These are phyloP conservation scores for Dascyllus trimaculatus DNA, from an alignment of 2,113 vertebrate genomes.

Conservation along the genomic window DNA sequence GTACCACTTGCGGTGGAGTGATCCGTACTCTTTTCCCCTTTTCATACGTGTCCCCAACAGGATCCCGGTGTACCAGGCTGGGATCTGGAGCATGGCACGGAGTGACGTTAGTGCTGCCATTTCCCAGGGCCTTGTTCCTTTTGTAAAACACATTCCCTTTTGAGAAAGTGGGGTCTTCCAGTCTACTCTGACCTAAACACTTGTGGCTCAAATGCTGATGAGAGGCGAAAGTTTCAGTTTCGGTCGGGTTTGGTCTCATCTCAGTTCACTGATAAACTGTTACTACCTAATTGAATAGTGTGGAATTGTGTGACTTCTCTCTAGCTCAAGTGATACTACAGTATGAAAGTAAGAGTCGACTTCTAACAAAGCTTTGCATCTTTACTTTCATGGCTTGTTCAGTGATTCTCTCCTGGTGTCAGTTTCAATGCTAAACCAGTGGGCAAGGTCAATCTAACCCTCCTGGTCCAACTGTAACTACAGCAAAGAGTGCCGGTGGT, in stretches of 20 bases:
- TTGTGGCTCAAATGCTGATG: constrained; percentile 15
- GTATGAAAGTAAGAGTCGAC: constrained; percentile 22
- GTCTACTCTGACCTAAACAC: constrained; percentile 31
- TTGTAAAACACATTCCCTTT: constrained; percentile 14
- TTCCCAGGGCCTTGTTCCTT: constrained; percentile 62
- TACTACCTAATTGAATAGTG: constrained; percentile 30
- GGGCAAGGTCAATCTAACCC: constrained; percentile 36
- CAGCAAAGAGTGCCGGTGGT: constrained; percentile 40
- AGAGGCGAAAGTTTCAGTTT: constrained; percentile 12
- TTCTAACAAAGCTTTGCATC: constrained; percentile 51
- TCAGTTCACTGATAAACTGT: constrained; percentile 36
- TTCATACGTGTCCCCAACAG: constrained; percentile 36
- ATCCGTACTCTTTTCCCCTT: constrained; percentile 61
- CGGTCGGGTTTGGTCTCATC: not conserved
- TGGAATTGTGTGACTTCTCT: constrained; percentile 4
- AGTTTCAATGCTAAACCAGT: constrained; percentile 34
- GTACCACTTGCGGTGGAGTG: constrained; percentile 43
- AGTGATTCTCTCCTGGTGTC: constrained; percentile 23
- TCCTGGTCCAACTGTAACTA: constrained; percentile 37
- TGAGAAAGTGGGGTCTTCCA: not conserved
- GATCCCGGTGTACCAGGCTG: constrained; percentile 46
- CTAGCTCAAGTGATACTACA: constrained; percentile 33
- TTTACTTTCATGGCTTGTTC: constrained; percentile 27
- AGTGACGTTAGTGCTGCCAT: constrained; percentile 42
- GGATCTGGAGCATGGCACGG: constrained; percentile 42